These are phyloP conservation scores for Aphelenchoides avenae DNA, from an alignment of 1,140 invertebrate species.

Conservation along the genomic window DNA sequence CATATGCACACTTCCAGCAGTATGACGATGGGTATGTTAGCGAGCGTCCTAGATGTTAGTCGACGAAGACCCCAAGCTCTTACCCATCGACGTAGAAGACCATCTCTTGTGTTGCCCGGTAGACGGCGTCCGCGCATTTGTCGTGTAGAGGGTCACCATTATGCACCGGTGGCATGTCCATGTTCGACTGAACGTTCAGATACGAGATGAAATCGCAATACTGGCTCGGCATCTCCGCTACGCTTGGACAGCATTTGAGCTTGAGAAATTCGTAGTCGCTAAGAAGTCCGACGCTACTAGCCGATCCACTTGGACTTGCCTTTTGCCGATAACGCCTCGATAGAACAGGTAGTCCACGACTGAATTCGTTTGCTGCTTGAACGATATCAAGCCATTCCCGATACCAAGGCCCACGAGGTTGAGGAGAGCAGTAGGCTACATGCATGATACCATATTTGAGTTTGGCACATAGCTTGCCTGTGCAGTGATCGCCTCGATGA, in stretches of 20 bases:
- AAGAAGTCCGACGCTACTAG: not conserved
- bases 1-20: too few relatives aligned
- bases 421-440: not conserved
- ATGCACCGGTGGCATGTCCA: too few relatives aligned
- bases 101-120: too few relatives aligned
- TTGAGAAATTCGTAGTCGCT: conserved; percentile 9
- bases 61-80: too few relatives aligned
- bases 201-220: conserved; percentile 46
- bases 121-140: too few relatives aligned
- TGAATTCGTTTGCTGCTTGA: conserved; percentile 61
- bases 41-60: too few relatives aligned
- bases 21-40: too few relatives aligned
- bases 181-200: conserved; percentile 25
- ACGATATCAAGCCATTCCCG: conserved; percentile 64
- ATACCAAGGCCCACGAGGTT: conserved; percentile 51
- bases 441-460: too few relatives aligned
- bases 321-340: conserved; percentile 63
- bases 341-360: conserved; percentile 64
- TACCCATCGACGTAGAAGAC: too few relatives aligned
- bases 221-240: conserved; percentile 11
- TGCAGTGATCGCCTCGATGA: not conserved
- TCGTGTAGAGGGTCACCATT: too few relatives aligned
- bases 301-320: conserved; percentile 2
- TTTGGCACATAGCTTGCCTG: not conserved
- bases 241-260: conserved; percentile 15